Conservation (phyloP, 2,113 vertebrate genomes). For the Sula dactylatra region DNA sequence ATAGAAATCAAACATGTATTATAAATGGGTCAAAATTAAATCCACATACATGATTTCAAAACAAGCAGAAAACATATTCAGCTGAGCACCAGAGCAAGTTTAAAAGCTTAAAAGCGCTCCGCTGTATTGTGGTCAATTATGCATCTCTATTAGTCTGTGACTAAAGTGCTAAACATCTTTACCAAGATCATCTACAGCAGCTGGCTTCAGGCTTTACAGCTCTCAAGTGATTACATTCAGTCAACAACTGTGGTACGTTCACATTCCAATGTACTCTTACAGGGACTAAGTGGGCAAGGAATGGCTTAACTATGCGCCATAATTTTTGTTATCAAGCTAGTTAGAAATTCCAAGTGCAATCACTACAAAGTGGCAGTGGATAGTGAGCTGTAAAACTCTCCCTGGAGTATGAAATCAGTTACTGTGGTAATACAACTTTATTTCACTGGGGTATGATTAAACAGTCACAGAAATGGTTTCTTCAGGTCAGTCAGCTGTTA, state of each 20-base stretch:
- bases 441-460: neutral
- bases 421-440: neutral
- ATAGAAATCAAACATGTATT: neutral
- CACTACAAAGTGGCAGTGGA: neutral
- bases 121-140: neutral
- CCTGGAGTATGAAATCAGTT: neutral
- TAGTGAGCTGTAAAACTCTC: neutral
- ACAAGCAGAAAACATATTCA: neutral
- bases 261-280: neutral
- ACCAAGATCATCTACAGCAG: neutral
- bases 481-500: neutral
- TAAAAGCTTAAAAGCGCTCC: neutral
- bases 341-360: neutral
- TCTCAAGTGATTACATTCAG: neutral
- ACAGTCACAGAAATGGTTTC: neutral
- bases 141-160: neutral
- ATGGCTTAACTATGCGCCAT: neutral
- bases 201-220: neutral
- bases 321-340: neutral
- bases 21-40: neutral
- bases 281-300: neutral
- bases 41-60: neutral
- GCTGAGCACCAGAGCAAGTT: neutral
- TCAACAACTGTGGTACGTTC: neutral
- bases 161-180: neutral